Conservation (phyloP, 1,140 invertebrate genomes). For the Andrena cerasifolii region DNA sequence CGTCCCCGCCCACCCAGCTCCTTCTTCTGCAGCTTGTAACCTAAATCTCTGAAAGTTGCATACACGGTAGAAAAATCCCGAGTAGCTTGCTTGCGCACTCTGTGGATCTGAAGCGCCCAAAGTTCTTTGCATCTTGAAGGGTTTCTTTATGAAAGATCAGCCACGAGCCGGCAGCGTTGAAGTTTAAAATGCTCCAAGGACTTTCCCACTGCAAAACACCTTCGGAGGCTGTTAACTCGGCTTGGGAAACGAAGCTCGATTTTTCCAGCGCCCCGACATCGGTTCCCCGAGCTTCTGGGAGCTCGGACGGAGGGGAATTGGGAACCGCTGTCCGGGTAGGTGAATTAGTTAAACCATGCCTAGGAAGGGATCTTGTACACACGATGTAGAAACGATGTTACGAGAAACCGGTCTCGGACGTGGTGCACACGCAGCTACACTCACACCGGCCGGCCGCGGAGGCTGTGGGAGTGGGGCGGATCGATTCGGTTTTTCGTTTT, state of each 20-base stretch:
- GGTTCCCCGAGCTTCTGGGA: too few relatives aligned
- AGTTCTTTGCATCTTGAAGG: not conserved
- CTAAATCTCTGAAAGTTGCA: conserved; percentile 29
- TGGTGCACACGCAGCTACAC: conserved; percentile 30
- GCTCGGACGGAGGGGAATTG: conserved; percentile 9
- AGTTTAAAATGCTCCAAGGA: not conserved
- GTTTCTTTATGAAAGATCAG: not conserved
- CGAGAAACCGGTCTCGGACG: conserved; percentile 76
- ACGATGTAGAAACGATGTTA: conserved; percentile 79
- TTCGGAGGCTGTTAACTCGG: not conserved
- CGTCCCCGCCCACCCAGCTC: not conserved
- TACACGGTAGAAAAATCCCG: conserved; percentile 1
- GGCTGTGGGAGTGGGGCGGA: not conserved
- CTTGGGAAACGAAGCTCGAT: too few relatives aligned
- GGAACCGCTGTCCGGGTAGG: conserved; percentile 65
- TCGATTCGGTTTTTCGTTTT: conserved; percentile 56
- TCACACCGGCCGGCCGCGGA: not conserved
- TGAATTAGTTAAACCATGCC: conserved; percentile 77
- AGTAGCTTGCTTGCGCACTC: not conserved
- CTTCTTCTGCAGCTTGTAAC: conserved; percentile 11
- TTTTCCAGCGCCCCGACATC: too few relatives aligned
- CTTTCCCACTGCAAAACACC: not conserved
- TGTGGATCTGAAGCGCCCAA: not conserved
- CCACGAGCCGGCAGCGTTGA: not conserved
- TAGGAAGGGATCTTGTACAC: conserved; percentile 73